Base-by-base conservation (phyloP, 2,888 invertebrate genomes). In the Eurois occulta region DNA sequence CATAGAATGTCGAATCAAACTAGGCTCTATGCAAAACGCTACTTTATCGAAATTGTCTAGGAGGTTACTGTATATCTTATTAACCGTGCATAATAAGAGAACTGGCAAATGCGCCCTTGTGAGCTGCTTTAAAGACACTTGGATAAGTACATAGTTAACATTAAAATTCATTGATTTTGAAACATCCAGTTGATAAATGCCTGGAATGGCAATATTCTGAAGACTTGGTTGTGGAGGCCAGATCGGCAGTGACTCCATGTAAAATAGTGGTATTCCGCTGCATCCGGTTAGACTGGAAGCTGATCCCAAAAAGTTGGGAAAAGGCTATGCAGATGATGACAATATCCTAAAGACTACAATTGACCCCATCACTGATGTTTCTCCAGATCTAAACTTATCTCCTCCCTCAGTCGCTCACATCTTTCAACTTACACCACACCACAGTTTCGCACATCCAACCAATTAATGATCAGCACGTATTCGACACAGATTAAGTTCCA, bases 401-500 rank as follows among this genome's bases (percentile, higher is more conserved):
- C 35, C 0, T 13, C 78, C 77, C 87, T 41, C 35, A 11, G 0
- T 13, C 78, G 78, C 87, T 41, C 35, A 11, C 8, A 52, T 66
- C 80, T 76, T 62, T 0, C 78, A n/a, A 78, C 86, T 91, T 90
- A 81, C 0, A 86, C 91, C 90, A 86, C 69, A 77, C 82, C 18
- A n/a, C 46, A 86, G 78, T 78, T 89, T 86, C 88, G 89, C 78
- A 78, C 75, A 84, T 75, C 78, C 87, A 94, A 95, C 80, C 87
- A 94, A n/a, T n/a, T n/a, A 95, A 94, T 94, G 94, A 95, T 94
- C 94, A 94, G 91, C 93, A 87, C 91, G 58, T 58, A 93, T 94
- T 94, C 94, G 94, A 91, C 91, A 87, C 92, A 93, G 93, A 95
- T 95, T 95, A 95, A 91, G 91, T 86, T 89, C 60, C 92, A 92